Conservation (phyloP, 2,113 vertebrate species). For the Phalacrocorax pelagicus region DNA sequence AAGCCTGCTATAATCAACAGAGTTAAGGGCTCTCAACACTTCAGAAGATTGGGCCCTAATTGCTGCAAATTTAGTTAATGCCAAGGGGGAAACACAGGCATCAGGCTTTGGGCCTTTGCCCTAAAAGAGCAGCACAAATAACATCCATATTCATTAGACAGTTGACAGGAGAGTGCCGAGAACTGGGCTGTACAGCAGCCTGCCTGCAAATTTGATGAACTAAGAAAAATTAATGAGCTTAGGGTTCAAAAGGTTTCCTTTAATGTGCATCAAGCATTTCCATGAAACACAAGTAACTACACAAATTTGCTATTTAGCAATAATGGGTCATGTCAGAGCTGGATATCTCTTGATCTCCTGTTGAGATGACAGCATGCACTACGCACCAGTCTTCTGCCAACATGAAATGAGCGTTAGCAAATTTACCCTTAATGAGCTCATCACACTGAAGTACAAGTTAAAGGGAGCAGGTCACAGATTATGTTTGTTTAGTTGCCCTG, state of each 20-base stretch:
- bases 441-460: slow-evolving; percentile 48
- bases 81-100: slow-evolving; percentile 32
- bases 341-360: slow-evolving; percentile 56
- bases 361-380: slow-evolving; percentile 54
- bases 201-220: slow-evolving; percentile 57
- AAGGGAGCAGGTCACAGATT: slow-evolving; percentile 60
- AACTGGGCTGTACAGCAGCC: slow-evolving; percentile 3
- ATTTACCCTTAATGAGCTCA: slow-evolving; percentile 72
- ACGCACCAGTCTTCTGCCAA: slow-evolving; percentile 30
- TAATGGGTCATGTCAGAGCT: slow-evolving; percentile 41
- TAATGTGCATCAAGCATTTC: slow-evolving; percentile 63
- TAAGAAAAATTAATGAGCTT: slow-evolving; percentile 54
- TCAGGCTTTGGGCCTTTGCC: slow-evolving; percentile 39
- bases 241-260: slow-evolving; percentile 67
- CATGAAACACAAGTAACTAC: slow-evolving; percentile 51
- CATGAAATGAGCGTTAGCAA: slow-evolving; percentile 47
- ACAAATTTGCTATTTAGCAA: slow-evolving; percentile 61
- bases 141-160: slow-evolving; percentile 65
- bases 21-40: slow-evolving; percentile 1
- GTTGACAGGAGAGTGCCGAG: slow-evolving; percentile 3
- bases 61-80: slow-evolving; percentile 46
- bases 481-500: slow-evolving; percentile 52
- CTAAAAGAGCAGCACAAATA: slow-evolving; percentile 44
- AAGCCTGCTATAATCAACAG: slow-evolving; percentile 16
- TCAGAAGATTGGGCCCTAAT: slow-evolving; percentile 33